Percentiles rank a stretch among this genome's conserved stretches.
Evolutionary conservation across 2,797 vertebrate genomes (phyloP).

Genomic region (Lithobates sylvaticus): DNA sequence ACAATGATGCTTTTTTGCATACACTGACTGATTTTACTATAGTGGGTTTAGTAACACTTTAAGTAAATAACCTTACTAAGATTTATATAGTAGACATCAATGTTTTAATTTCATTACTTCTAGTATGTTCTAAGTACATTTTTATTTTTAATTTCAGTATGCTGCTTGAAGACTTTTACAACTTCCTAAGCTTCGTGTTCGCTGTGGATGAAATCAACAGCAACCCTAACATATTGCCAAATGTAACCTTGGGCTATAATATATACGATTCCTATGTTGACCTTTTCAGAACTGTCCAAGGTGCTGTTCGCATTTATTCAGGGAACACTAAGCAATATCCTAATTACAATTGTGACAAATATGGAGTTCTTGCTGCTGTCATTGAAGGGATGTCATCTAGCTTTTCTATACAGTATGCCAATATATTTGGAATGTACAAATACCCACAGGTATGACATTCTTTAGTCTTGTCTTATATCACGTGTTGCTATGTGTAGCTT

Average conservation of each 20-base stretch:
- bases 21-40: no score
- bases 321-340: conserved; percentile 52
- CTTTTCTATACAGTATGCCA: conserved; percentile 55
- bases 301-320: conserved; percentile 52
- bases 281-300: conserved; percentile 55
- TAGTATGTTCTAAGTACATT: neutral
- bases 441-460: conserved; percentile 42
- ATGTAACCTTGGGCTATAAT: conserved; percentile 56
- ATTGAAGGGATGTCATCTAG: conserved; percentile 53
- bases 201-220: conserved; percentile 59
- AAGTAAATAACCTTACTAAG: neutral
- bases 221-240: conserved; percentile 46
- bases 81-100: neutral
- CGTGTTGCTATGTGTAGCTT: neutral
- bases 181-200: conserved; percentile 56
- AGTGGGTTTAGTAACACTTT: no score
- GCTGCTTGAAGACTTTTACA: conserved; percentile 55
- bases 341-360: conserved; percentile 55
- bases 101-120: neutral
- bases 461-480: neutral
- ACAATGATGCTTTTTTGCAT: no score
- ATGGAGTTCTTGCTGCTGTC: conserved; percentile 44
- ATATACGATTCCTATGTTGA: conserved; percentile 57
- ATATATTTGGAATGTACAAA: conserved; percentile 57
- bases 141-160: conserved; percentile 24